Evolutionary conservation across 2,888 invertebrate genomes (phyloP).

Genomic region (Pachliopta kotzebuea): DNA sequence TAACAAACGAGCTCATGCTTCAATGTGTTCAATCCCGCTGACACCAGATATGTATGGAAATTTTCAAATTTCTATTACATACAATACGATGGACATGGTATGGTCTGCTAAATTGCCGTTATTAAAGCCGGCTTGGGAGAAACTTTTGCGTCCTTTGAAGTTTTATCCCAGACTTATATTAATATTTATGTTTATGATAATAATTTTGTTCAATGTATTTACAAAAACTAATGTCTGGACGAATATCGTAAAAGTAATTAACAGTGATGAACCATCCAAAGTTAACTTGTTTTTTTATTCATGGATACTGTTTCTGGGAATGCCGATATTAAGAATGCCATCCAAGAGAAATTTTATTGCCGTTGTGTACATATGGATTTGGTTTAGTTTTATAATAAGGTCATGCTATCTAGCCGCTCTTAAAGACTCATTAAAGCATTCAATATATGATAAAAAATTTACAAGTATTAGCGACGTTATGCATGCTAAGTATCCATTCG

Average conservation of each 20-base stretch:
- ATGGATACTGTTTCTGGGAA: conserved; percentile 52
- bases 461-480: conserved; percentile 44
- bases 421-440: conserved; percentile 47
- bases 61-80: conserved; percentile 57
- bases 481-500: conserved; percentile 42
- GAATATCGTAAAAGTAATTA: conserved; percentile 37
- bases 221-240: conserved; percentile 41
- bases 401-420: conserved; percentile 54
- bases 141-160: conserved; percentile 52
- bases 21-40: conserved; percentile 51
- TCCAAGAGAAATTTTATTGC: conserved; percentile 40
- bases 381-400: conserved; percentile 53
- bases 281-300: conserved; percentile 54
- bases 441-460: conserved; percentile 39
- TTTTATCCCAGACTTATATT: conserved; percentile 42
- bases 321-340: conserved; percentile 47
- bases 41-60: conserved; percentile 47
- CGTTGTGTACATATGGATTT: conserved; percentile 51
- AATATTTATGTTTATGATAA: conserved; percentile 44
- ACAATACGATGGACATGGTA: conserved; percentile 54
- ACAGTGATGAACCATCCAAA: conserved; percentile 41
- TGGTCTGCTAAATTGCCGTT: conserved; percentile 50
- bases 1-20: conserved; percentile 44
- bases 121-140: conserved; percentile 49
- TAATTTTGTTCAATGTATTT: conserved; percentile 44